A percentile compares a stretch with the other conserved stretches of the same genome.
Evolutionary conservation across 2,797 vertebrate species (phyloP).

Genomic region (Brachyalestes nurse): DNA sequence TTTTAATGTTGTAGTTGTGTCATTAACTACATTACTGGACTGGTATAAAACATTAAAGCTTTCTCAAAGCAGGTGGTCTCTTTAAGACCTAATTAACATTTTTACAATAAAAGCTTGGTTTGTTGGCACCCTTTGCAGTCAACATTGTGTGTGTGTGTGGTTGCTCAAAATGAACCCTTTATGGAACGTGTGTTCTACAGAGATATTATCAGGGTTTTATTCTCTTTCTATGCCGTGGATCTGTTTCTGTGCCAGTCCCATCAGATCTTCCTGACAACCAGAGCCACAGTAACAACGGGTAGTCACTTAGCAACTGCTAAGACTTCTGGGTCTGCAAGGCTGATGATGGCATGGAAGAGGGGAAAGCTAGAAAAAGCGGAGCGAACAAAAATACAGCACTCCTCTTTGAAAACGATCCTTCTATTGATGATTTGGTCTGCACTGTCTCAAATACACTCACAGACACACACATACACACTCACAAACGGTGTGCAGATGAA

Average conservation of each 20-base stretch:
- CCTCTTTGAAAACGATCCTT: not conserved
- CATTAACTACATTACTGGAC: too few relatives aligned
- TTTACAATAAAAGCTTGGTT: too few relatives aligned
- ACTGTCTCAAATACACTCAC: not conserved
- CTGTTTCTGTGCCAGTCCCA: constrained; percentile 48
- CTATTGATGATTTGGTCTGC: not conserved
- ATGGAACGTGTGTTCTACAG: too few relatives aligned
- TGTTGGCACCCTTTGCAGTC: too few relatives aligned
- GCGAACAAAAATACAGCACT: not conserved
- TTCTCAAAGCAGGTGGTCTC: too few relatives aligned
- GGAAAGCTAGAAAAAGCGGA: not conserved
- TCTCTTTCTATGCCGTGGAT: constrained; percentile 12
- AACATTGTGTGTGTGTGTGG: too few relatives aligned
- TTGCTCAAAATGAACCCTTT: too few relatives aligned
- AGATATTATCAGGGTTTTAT: too few relatives aligned
- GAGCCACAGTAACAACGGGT: constrained; percentile 61
- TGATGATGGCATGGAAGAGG: not conserved
- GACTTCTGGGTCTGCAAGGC: constrained; percentile 22
- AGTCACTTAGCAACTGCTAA: constrained; percentile 69
- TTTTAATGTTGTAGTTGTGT: too few relatives aligned
- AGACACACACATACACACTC: not conserved
- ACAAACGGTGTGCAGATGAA: not conserved
- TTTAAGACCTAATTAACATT: too few relatives aligned
- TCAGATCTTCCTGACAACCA: constrained; percentile 51
- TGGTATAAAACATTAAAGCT: too few relatives aligned